Conservation (phyloP, 2,113 vertebrate species). For the Phasianus colchicus region DNA sequence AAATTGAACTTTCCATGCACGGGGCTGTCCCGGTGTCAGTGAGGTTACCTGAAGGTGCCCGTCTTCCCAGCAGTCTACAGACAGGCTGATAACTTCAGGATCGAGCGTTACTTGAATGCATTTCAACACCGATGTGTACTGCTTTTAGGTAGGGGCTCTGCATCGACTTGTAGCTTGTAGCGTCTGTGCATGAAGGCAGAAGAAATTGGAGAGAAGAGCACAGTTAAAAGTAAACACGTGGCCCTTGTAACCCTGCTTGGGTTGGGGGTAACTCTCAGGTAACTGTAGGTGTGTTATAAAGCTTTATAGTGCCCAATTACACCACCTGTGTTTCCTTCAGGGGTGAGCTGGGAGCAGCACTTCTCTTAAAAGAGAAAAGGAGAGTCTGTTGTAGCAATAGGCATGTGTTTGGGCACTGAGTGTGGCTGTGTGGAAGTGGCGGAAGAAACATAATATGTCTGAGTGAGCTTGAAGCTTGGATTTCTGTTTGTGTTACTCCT, state of each 20-base stretch:
- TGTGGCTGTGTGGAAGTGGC: rapidly evolving
- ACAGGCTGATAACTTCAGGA: rapidly evolving
- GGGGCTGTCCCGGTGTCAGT: rapidly evolving
- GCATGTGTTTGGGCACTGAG: neutral
- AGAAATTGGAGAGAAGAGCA: rapidly evolving
- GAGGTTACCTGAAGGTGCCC: rapidly evolving
- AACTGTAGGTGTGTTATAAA: rapidly evolving
- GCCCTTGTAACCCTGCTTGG: neutral
- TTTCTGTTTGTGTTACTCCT: neutral
- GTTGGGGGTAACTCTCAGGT: neutral
- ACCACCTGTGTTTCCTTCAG: too few species aligned
- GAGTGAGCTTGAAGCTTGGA: neutral
- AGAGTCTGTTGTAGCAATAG: neutral
- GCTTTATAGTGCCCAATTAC: rapidly evolving
- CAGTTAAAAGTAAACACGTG: neutral
- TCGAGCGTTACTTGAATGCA: rapidly evolving
- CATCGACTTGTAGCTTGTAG: rapidly evolving
- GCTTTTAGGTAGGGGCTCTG: neutral
- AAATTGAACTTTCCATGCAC: rapidly evolving
- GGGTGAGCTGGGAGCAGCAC: neutral
- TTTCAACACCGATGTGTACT: rapidly evolving
- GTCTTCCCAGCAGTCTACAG: rapidly evolving
- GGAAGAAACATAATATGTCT: neutral
- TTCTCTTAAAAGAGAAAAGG: neutral
- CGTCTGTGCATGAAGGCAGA: rapidly evolving